These are phyloP conservation scores for Rachycentron canadum DNA, from an alignment of 2,797 vertebrate species.

Conservation along the genomic window DNA sequence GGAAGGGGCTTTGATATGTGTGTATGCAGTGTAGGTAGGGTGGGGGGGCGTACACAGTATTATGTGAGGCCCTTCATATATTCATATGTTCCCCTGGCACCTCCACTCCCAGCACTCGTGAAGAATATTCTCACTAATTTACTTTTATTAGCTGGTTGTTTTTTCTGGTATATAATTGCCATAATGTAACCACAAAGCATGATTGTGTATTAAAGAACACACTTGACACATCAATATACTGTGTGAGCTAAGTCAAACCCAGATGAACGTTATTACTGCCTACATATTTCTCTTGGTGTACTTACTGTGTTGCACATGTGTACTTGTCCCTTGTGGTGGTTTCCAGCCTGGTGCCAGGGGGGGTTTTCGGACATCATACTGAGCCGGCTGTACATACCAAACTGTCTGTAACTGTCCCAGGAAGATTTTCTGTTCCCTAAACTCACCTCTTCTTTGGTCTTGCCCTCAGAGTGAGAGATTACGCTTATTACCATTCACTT, in stretches of 20 bases:
- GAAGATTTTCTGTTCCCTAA: conserved; percentile 32
- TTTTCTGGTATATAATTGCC: conserved; percentile 15
- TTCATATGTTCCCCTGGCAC: conserved; percentile 42
- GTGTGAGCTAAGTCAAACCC: conserved; percentile 12
- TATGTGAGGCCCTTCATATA: conserved; percentile 43
- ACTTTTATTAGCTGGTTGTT: conserved; percentile 31
- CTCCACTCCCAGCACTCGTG: conserved; percentile 16
- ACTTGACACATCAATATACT: neutral
- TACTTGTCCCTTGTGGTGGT: conserved; percentile 52
- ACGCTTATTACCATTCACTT: conserved; percentile 60
- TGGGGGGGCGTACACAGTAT: conserved; percentile 26
- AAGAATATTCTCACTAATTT: conserved; percentile 40
- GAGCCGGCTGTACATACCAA: conserved; percentile 46
- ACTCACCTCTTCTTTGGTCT: conserved; percentile 47
- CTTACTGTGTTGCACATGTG: conserved; percentile 48
- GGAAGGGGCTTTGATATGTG: conserved; percentile 47
- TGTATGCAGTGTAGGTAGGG: conserved; percentile 39
- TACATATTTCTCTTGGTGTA: conserved; percentile 16
- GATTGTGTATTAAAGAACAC: conserved; percentile 13
- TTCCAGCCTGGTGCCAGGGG: conserved; percentile 43
- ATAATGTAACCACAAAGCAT: conserved; percentile 7
- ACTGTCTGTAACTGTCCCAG: conserved; percentile 48
- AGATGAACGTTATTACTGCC: conserved; percentile 35
- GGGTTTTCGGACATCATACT: conserved; percentile 49
- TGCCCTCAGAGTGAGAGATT: conserved; percentile 57